phyloP scores from a whole-genome alignment of 2,797 vertebrate genomes.

The Muraenolepis orangiensis region DNA sequence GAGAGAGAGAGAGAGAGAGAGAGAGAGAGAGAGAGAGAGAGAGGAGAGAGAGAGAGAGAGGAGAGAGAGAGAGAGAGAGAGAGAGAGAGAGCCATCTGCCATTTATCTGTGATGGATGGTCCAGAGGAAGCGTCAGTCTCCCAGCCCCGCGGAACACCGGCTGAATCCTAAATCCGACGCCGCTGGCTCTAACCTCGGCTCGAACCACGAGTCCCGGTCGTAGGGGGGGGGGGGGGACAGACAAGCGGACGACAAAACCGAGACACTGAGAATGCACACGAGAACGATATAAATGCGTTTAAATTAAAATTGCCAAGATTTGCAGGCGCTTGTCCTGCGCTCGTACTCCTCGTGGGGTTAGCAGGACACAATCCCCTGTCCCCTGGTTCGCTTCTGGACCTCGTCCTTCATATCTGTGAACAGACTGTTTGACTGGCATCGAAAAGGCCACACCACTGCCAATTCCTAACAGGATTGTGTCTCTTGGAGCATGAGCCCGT shows the following conservation, averaged over 20 bases:
- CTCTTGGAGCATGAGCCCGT: constrained; percentile 66
- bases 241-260: constrained; percentile 20
- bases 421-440: constrained; percentile 66
- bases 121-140: constrained; percentile 60
- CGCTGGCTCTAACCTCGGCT: constrained; percentile 35
- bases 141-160: constrained; percentile 51
- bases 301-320: no score
- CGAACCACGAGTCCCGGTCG: constrained; percentile 47
- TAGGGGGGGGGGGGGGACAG: constrained; percentile 48
- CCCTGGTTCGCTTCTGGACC: neutral
- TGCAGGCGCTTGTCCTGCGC: no score
- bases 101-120: constrained; percentile 75
- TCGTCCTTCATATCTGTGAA: constrained; percentile 50
- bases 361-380: neutral
- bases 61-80: no score
- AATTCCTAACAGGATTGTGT: constrained; percentile 72
- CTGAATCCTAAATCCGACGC: constrained; percentile 67
- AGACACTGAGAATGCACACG: no score
- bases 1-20: no score
- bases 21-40: no score
- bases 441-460: constrained; percentile 55
- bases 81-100: constrained; percentile 78
- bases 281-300: no score
- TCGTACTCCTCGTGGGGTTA: no score
- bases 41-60: no score